Percentiles rank a stretch among this genome's conserved stretches.
These are phyloP conservation scores for Sclerurus mexicanus DNA, from an alignment of 2,113 vertebrate genomes.

Conservation along the genomic window DNA sequence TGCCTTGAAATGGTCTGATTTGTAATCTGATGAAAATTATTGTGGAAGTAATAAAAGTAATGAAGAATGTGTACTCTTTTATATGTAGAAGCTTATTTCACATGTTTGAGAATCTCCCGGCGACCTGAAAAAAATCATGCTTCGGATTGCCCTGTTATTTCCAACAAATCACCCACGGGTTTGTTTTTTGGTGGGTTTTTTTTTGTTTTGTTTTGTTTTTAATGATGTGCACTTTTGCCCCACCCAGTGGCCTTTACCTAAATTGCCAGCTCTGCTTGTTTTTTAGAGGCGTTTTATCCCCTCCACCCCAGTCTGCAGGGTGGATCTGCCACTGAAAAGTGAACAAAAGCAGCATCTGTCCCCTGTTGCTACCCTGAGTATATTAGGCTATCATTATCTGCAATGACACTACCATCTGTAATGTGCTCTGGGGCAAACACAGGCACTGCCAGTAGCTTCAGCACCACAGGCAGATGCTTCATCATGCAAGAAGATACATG, in stretches of 20 bases:
- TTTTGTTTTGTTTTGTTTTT: neutral
- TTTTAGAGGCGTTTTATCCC: neutral
- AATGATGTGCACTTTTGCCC: conserved; percentile 55
- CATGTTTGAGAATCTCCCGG: neutral
- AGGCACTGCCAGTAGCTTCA: conserved; percentile 13
- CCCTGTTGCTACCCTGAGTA: neutral
- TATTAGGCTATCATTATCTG: conserved; percentile 28
- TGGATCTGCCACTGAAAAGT: neutral
- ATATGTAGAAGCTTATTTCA: neutral
- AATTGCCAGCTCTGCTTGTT: neutral
- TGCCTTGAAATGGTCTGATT: neutral
- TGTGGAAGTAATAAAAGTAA: neutral
- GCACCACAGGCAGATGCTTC: conserved; percentile 35
- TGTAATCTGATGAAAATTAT: neutral
- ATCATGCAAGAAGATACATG: neutral
- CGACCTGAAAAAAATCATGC: neutral
- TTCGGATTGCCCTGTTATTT: neutral
- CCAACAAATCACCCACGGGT: accelerated
- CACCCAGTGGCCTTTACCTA: conserved; percentile 58
- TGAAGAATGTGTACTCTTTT: neutral
- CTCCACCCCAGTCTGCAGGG: neutral
- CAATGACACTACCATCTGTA: conserved; percentile 57
- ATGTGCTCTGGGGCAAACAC: conserved; percentile 44
- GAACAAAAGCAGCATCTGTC: conserved; percentile 47
- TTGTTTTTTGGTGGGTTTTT: neutral